Percentiles rank a stretch among this genome's conserved stretches.
Conservation (phyloP, 2,113 vertebrate genomes). For the Ploceus nigricollis region DNA sequence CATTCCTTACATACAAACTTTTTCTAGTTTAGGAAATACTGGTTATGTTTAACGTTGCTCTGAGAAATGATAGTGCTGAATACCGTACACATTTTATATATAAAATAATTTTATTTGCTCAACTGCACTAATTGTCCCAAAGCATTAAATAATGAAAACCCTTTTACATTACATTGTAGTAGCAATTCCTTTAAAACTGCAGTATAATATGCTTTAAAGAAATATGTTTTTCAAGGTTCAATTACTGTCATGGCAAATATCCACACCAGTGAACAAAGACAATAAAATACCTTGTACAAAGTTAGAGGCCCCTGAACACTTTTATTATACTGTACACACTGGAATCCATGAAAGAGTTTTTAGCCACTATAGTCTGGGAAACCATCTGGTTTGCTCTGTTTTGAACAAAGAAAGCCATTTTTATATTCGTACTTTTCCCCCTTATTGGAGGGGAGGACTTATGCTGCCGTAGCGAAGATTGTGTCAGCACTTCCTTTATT, state of each 20-base stretch:
- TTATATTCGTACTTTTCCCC: conserved; percentile 14
- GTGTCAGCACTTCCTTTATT: conserved; percentile 71
- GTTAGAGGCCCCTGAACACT: conserved; percentile 55
- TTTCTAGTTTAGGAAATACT: not conserved
- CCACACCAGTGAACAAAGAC: conserved; percentile 66
- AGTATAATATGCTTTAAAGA: conserved; percentile 41
- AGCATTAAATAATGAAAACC: conserved; percentile 1
- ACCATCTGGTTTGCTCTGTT: conserved; percentile 63
- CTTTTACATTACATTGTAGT: conserved; percentile 8
- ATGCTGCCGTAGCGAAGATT: not conserved
- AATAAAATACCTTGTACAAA: conserved; percentile 61
- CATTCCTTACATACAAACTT: not conserved
- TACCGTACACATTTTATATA: not conserved
- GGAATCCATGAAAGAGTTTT: conserved; percentile 65
- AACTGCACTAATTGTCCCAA: conserved; percentile 23
- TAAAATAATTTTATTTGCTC: conserved; percentile 27
- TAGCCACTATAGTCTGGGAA: conserved; percentile 60
- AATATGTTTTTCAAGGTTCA: conserved; percentile 51
- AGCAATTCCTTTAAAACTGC: not conserved
- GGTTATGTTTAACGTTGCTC: not conserved
- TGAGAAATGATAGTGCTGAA: not conserved
- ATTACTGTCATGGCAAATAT: conserved; percentile 68
- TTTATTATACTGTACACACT: conserved; percentile 65
- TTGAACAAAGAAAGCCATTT: conserved; percentile 69
- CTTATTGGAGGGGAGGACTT: conserved; percentile 36